phyloP scores from a whole-genome alignment of 2,113 vertebrate genomes.

The Trematomus loennbergii region DNA sequence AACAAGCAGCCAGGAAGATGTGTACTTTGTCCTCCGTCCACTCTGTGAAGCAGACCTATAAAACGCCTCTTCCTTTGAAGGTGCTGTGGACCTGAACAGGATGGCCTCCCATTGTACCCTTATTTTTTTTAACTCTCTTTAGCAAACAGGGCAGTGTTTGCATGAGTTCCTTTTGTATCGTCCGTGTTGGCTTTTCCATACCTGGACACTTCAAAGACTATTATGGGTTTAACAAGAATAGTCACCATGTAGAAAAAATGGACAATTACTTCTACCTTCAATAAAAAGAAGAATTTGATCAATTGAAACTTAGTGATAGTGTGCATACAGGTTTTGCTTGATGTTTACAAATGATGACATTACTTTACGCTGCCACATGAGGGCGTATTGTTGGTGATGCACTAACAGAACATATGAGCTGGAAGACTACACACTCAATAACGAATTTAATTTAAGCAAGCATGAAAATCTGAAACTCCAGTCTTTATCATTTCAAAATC shows the following conservation, averaged over 20 bases:
- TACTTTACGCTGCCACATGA: slow-evolving; percentile 64
- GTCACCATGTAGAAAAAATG: background rate
- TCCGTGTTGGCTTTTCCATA: slow-evolving; percentile 6
- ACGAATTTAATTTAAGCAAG: slow-evolving; percentile 5
- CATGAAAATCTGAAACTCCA: background rate
- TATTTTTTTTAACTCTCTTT: slow-evolving; percentile 19
- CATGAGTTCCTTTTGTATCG: slow-evolving; percentile 29
- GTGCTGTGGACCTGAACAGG: slow-evolving; percentile 54
- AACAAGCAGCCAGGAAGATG: slow-evolving; percentile 40
- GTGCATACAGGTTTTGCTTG: background rate
- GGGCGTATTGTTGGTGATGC: slow-evolving; percentile 50
- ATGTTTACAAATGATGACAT: background rate
- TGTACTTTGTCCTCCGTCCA: slow-evolving; percentile 69
- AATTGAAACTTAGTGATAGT: background rate
- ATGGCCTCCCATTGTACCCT: slow-evolving; percentile 29
- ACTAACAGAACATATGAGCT: background rate
- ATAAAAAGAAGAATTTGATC: background rate
- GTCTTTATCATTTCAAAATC: too few species aligned
- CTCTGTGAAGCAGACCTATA: slow-evolving; percentile 57
- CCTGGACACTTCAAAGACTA: slow-evolving; percentile 14
- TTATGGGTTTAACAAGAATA: slow-evolving; percentile 5
- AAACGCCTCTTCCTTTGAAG: slow-evolving; percentile 71
- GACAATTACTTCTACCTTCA: background rate
- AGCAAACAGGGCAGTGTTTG: slow-evolving; percentile 67
- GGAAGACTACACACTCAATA: background rate